These are phyloP conservation scores for Lampris megalopsis DNA, from an alignment of 2,113 vertebrate species.

Conservation along the genomic window DNA sequence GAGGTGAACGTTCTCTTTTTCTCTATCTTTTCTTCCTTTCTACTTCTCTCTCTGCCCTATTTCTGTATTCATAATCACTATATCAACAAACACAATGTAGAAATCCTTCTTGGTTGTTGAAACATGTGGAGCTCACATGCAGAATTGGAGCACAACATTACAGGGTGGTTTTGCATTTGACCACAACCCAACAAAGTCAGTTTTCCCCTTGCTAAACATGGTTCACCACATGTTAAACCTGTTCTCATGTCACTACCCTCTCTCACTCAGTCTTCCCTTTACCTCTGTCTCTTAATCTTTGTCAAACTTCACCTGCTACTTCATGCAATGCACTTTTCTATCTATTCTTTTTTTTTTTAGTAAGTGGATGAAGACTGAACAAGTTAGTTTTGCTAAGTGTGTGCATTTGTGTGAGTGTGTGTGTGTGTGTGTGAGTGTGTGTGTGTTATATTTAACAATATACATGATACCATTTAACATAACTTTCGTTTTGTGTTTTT, in stretches of 20 bases:
- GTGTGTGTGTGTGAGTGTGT: not conserved
- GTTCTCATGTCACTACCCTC: not conserved
- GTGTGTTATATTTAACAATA: slow-evolving; percentile 41
- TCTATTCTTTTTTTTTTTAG: slow-evolving; percentile 11
- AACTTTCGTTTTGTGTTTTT: too few relatives aligned
- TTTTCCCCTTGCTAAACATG: slow-evolving; percentile 7
- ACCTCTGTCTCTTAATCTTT: slow-evolving; percentile 3
- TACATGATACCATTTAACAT: not conserved
- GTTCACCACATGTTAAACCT: slow-evolving; percentile 25
- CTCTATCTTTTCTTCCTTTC: not conserved
- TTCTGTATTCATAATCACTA: not conserved
- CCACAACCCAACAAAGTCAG: slow-evolving; percentile 18
- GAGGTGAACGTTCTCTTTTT: slow-evolving; percentile 25
- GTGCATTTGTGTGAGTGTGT: not conserved
- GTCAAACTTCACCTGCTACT: slow-evolving; percentile 1
- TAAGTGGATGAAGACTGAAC: slow-evolving; percentile 20
- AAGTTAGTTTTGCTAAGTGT: slow-evolving; percentile 26
- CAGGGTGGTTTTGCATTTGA: not conserved
- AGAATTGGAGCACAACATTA: too few relatives aligned
- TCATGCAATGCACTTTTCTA: not conserved
- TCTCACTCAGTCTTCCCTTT: slow-evolving; percentile 6
- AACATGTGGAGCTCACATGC: not conserved
- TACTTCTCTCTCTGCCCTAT: not conserved
- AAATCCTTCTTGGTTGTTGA: slow-evolving; percentile 28
- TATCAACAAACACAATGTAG: slow-evolving; percentile 23